phyloP scores from a whole-genome alignment of 2,113 vertebrate genomes.

The Pithys albifrons region DNA sequence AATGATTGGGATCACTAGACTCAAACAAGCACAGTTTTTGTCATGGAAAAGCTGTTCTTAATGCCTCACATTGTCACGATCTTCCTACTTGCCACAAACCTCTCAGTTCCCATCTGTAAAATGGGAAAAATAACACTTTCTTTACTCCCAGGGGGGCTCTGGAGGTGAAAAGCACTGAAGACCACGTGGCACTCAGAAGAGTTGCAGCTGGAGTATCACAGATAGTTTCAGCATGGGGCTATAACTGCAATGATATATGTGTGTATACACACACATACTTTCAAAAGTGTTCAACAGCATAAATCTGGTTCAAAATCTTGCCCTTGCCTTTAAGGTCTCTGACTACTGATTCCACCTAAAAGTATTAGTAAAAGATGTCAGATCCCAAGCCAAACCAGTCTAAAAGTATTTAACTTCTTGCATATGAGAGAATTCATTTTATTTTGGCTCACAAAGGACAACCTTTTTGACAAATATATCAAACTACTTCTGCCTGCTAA shows the following conservation, averaged over 20 bases:
- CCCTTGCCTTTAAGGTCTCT: slow-evolving; percentile 14
- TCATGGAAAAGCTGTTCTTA: neutral
- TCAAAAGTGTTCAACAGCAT: slow-evolving; percentile 6
- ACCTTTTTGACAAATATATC: slow-evolving; percentile 37
- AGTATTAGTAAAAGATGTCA: slow-evolving; percentile 8
- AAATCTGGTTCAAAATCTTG: slow-evolving; percentile 34
- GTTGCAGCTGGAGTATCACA: slow-evolving; percentile 28
- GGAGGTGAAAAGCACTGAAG: slow-evolving; percentile 38
- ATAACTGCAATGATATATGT: slow-evolving; percentile 18
- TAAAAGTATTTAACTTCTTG: slow-evolving; percentile 35
- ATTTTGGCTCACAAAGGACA: slow-evolving; percentile 45
- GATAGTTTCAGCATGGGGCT: neutral
- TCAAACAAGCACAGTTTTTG: neutral
- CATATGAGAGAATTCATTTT: neutral
- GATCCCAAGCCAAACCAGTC: slow-evolving; percentile 13
- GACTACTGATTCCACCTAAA: slow-evolving; percentile 41
- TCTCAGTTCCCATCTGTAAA: neutral
- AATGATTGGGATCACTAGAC: neutral
- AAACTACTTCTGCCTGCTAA: slow-evolving; percentile 30
- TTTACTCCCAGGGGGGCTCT: neutral
- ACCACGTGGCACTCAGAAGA: neutral
- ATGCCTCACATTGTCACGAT: neutral
- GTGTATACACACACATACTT: neutral
- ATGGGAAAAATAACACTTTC: slow-evolving; percentile 30
- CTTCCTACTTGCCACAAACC: neutral